Base-by-base conservation (phyloP, 2,888 invertebrate genomes). In the Hylaea fasciaria region DNA sequence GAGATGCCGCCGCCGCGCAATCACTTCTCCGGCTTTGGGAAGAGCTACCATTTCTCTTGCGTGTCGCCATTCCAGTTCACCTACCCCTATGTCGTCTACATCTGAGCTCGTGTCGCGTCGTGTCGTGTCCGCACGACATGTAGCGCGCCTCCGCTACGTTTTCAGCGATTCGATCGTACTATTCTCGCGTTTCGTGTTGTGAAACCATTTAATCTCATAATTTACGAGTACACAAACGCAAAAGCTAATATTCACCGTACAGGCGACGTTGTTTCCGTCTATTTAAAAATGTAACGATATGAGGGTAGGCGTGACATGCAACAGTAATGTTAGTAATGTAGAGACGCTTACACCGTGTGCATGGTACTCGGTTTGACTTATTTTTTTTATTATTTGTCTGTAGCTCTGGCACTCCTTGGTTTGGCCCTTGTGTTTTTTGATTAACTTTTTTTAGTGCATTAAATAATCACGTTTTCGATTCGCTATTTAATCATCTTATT, bases 1-100 rank as follows among this genome's bases (percentile, higher is more conserved):
- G 86, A 87, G 74, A 83, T 91, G 86, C 91, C 90, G 85, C 87
- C 89, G 83, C 82, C 85, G 80, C 86, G 87, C 85, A 83, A 87
- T 73, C 90, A 88, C 88, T 92, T 92, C 74, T 83, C 92, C 69
- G 90, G 91, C 86, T 91, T 92, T 81, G 92, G 92, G 78, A 91
- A 91, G 71, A 91, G 90, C 78, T 92, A 92, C 85, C 92, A 92
- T 81, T 91, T 87, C 90, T 92, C 92, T 83, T 92, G 92, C 82
- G 92, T 92, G 82, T 92, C 92, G 73, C 92, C 92, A 64, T 92
- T 92, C 77, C 89, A 91, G 68, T 92, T 92, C 76, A 89, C 86
- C 11, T 92, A 91, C 71, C 92, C 92, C 7, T 86, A 92, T 70
- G 90, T 92, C 54, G 92, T 92, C 12, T 92, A 91, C 68, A 92